Evolutionary conservation across 2,113 vertebrate genomes (phyloP).

Genomic region (Dicentrarchus labrax): DNA sequence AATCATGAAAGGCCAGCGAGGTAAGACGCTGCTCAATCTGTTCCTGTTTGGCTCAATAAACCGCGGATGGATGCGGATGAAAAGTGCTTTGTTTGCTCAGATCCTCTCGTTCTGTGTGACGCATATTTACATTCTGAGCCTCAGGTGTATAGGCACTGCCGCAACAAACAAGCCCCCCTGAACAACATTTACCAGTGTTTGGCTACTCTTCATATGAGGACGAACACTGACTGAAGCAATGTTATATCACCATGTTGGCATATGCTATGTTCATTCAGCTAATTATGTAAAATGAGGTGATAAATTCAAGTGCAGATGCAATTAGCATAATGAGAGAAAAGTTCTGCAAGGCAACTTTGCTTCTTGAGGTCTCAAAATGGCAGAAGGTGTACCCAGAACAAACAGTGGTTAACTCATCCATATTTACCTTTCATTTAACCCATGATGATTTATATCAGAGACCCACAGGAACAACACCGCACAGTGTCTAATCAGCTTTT

Average conservation of each 20-base stretch:
- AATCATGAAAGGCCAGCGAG: constrained; percentile 49
- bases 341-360: background rate
- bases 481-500: background rate
- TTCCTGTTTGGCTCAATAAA: constrained; percentile 32
- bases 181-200: background rate
- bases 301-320: background rate
- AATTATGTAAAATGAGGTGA: background rate
- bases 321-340: background rate
- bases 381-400: background rate
- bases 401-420: too few species aligned
- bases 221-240: background rate
- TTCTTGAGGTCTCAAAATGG: background rate
- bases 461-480: background rate
- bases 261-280: constrained; percentile 1
- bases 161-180: background rate
- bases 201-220: constrained; percentile 8
- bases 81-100: constrained; percentile 30
- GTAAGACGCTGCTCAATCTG: constrained; percentile 57
- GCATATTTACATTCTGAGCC: constrained; percentile 15
- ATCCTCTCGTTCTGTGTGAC: background rate
- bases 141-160: constrained; percentile 3
- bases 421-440: background rate
- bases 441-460: background rate
- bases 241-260: background rate
- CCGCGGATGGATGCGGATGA: constrained; percentile 7